A percentile compares a stretch with the other conserved stretches of the same genome.
phyloP scores from a whole-genome alignment of 2,888 invertebrate species.

The Pterobdella sp. region DNA sequence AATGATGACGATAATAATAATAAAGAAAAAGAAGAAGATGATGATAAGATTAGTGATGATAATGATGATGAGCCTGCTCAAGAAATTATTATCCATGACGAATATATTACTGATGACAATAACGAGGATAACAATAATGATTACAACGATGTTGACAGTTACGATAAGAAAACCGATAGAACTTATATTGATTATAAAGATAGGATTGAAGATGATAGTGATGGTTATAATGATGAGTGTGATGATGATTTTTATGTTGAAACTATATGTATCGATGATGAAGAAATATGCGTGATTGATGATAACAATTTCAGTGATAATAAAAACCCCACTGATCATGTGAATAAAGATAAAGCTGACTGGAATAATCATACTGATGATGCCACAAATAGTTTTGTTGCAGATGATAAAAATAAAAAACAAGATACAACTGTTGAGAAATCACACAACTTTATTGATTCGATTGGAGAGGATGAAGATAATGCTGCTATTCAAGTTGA shows the following conservation, averaged over 20 bases:
- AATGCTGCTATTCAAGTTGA: not conserved
- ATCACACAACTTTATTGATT: not conserved
- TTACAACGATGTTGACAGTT: not conserved
- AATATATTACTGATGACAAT: not conserved
- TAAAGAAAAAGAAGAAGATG: not conserved
- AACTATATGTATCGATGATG: slow-evolving; percentile 24
- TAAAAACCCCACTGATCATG: not conserved
- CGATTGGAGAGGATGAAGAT: not conserved
- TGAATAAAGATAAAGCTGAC: not conserved
- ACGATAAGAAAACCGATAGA: not conserved
- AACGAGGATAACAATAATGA: slow-evolving; percentile 10
- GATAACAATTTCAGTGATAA: not conserved
- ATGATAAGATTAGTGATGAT: not conserved
- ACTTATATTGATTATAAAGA: not conserved
- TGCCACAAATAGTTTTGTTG: not conserved
- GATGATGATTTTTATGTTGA: slow-evolving; percentile 19
- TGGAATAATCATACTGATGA: not conserved
- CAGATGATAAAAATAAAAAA: not conserved
- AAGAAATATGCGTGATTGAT: slow-evolving; percentile 10
- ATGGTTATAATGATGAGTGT: not conserved
- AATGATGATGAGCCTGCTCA: not conserved
- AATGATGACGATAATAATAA: slow-evolving; percentile 6
- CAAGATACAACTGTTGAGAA: too few species aligned
- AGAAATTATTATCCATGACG: not conserved
- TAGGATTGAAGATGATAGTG: not conserved